Conservation (phyloP, 2,888 invertebrate species). For the Agrochola lychnidis region DNA sequence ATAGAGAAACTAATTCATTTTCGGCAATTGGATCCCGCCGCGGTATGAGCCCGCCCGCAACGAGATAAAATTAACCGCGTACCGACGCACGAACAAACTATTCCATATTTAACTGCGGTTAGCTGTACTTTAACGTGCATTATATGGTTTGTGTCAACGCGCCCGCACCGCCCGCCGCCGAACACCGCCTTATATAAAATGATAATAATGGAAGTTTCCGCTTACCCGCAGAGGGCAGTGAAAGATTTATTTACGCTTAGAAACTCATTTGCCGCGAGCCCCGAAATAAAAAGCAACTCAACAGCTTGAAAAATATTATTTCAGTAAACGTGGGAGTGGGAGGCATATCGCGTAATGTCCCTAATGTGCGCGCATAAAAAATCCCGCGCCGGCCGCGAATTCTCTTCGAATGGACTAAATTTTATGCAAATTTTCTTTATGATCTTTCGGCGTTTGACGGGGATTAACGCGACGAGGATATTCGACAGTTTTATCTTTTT, state of each 20-base stretch:
- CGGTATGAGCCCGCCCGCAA: constrained; percentile 48
- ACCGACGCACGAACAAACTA: constrained; percentile 55
- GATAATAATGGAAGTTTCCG: constrained; percentile 76
- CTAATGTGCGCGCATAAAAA: constrained; percentile 85
- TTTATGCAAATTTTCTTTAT: constrained; percentile 84
- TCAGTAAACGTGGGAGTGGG: constrained; percentile 74
- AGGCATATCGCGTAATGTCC: constrained; percentile 78
- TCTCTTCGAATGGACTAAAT: constrained; percentile 81
- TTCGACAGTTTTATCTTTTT: constrained; percentile 74
- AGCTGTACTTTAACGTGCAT: constrained; percentile 51
- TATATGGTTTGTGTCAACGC: constrained; percentile 47
- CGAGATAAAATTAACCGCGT: constrained; percentile 58
- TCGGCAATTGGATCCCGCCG: constrained; percentile 46
- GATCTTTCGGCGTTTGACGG: constrained; percentile 81
- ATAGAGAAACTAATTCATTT: constrained; percentile 56
- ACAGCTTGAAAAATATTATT: constrained; percentile 88
- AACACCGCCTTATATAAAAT: constrained; percentile 66
- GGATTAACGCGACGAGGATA: constrained; percentile 76
- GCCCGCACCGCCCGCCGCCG: constrained; percentile 26
- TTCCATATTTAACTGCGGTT: constrained; percentile 64
- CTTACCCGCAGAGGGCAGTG: constrained; percentile 71
- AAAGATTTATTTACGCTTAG: constrained; percentile 87
- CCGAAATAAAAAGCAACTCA: constrained; percentile 85
- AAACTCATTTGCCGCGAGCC: constrained; percentile 84
- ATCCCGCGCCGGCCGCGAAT: constrained; percentile 75